Percentiles rank a stretch among this genome's conserved stretches.
phyloP scores from a whole-genome alignment of 1,140 invertebrate genomes.

The Augochlora pura region DNA sequence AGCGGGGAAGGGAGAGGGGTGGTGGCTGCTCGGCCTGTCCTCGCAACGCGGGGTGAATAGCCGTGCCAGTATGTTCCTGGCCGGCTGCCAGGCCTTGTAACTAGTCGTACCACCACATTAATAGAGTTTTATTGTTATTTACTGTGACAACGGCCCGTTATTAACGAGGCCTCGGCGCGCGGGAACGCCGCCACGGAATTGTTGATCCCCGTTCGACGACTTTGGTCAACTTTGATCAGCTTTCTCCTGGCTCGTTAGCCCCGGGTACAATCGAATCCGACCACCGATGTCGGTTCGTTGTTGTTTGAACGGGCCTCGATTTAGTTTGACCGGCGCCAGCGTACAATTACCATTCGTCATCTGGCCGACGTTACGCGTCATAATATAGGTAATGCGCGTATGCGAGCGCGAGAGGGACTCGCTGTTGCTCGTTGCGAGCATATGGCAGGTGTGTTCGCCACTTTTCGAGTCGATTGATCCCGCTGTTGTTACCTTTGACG shows the following conservation, averaged over 20 bases:
- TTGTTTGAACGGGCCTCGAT: not conserved
- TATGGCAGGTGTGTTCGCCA: no score
- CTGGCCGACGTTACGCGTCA: not conserved
- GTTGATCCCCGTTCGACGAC: constrained; percentile 32
- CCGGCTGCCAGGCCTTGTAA: constrained; percentile 73
- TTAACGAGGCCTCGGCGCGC: constrained; percentile 29
- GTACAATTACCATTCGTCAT: constrained; percentile 25
- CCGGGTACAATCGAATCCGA: no score
- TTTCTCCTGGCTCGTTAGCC: not conserved
- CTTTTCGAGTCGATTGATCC: no score
- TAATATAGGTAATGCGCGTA: not conserved
- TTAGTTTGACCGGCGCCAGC: not conserved
- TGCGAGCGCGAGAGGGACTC: no score
- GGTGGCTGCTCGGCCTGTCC: not conserved
- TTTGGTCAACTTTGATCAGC: constrained; percentile 23
- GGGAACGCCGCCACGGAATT: constrained; percentile 36
- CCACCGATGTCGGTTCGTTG: not conserved
- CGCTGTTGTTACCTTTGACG: no score
- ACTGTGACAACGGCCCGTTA: constrained; percentile 68
- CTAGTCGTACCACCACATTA: constrained; percentile 76
- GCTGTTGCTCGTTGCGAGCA: no score
- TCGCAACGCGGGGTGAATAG: constrained; percentile 71
- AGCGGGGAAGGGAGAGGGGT: no score
- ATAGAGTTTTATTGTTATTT: constrained; percentile 81
- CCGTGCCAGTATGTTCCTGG: constrained; percentile 74